phyloP scores from a whole-genome alignment of 1,140 invertebrate species.

The Neocloeon triangulifer region DNA sequence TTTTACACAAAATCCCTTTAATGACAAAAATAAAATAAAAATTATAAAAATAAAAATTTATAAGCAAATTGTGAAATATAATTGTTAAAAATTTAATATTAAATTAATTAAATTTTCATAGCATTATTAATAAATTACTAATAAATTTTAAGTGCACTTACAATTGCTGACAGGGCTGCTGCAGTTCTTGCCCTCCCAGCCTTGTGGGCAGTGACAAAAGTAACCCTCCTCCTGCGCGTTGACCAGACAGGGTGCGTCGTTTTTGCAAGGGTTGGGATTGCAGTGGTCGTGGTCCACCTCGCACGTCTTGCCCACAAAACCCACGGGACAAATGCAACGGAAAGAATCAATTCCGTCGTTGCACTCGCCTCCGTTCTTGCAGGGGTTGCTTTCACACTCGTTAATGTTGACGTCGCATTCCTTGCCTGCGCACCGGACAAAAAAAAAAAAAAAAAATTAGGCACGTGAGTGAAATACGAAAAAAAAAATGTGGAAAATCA shows the following conservation, averaged over 20 bases:
- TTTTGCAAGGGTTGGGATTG: slow-evolving; percentile 56
- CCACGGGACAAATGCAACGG: slow-evolving; percentile 62
- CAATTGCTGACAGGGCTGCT: slow-evolving; percentile 27
- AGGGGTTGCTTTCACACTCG: slow-evolving; percentile 52
- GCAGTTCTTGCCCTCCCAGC: slow-evolving; percentile 79
- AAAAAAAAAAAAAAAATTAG: slow-evolving; percentile 12
- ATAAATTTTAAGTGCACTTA: too few species aligned
- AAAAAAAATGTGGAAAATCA: slow-evolving; percentile 7
- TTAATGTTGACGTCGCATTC: slow-evolving; percentile 46
- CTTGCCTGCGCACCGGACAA: slow-evolving; percentile 22
- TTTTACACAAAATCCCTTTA: too few species aligned
- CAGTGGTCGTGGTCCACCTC: slow-evolving; percentile 66
- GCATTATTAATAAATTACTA: too few species aligned
- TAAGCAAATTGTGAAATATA: too few species aligned
- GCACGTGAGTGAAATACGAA: neutral
- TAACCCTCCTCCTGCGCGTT: slow-evolving; percentile 61
- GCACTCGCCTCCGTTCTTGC: slow-evolving; percentile 65
- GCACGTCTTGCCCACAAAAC: slow-evolving; percentile 54
- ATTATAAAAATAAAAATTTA: too few species aligned
- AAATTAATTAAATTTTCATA: too few species aligned
- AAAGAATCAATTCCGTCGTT: slow-evolving; percentile 57
- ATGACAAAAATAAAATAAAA: too few species aligned
- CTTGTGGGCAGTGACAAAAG: slow-evolving; percentile 68
- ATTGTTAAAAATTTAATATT: too few species aligned
- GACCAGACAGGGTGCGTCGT: slow-evolving; percentile 54